These are phyloP conservation scores for Agonopterix heracliana DNA, from an alignment of 2,888 invertebrate genomes.

Conservation along the genomic window DNA sequence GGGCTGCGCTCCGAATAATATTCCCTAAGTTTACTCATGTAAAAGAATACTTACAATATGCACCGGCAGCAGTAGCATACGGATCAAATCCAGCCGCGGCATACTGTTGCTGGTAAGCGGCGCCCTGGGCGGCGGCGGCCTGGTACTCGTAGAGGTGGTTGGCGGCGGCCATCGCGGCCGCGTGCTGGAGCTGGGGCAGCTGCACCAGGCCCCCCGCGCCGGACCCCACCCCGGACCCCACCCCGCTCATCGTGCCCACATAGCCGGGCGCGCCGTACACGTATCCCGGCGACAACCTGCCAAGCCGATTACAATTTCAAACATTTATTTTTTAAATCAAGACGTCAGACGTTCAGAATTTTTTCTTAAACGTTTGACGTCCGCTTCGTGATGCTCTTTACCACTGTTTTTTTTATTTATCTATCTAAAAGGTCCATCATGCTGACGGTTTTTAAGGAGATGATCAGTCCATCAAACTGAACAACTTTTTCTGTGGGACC, in stretches of 20 bases:
- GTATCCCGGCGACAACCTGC: slow-evolving; percentile 79
- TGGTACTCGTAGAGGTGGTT: slow-evolving; percentile 90
- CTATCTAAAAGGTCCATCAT: too few species aligned
- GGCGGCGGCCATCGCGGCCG: slow-evolving; percentile 87
- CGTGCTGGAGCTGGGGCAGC: slow-evolving; percentile 82
- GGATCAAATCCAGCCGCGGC: slow-evolving; percentile 86
- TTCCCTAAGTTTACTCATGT: too few species aligned
- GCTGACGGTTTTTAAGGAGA: too few species aligned
- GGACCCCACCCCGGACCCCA: slow-evolving; percentile 63
- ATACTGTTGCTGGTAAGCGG: slow-evolving; percentile 83
- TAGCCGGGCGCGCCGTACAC: slow-evolving; percentile 86
- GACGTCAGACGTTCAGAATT: slow-evolving; percentile 17
- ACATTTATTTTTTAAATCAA: slow-evolving; percentile 4
- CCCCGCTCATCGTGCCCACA: slow-evolving; percentile 83
- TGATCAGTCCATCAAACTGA: too few species aligned
- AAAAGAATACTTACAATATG: too few species aligned
- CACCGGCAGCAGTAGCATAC: slow-evolving; percentile 84
- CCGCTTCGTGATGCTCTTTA: slow-evolving; percentile 10
- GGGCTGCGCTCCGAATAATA: too few species aligned
- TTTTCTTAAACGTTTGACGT: slow-evolving; percentile 22
- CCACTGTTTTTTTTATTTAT: slow-evolving; percentile 3
- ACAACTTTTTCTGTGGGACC: too few species aligned
- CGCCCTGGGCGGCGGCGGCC: slow-evolving; percentile 82
- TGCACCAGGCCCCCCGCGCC: slow-evolving; percentile 83
- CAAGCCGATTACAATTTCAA: slow-evolving; percentile 5